Evolutionary conservation across 2,797 vertebrate species (phyloP).

Genomic region (Myiothlypis chrysogaster): DNA sequence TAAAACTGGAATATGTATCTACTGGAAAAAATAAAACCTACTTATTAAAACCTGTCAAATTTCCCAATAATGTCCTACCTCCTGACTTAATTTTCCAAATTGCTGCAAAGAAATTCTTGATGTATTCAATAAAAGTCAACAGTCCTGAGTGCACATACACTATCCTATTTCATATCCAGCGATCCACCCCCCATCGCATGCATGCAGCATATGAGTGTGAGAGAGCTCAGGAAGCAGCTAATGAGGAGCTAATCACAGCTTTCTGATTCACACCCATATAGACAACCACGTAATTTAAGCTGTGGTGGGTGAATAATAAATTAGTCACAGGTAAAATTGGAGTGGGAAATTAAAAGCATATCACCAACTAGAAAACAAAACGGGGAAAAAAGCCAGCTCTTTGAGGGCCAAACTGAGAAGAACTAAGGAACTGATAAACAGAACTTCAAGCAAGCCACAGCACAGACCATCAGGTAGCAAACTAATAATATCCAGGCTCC

Average conservation of each 20-base stretch:
- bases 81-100: neutral
- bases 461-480: neutral
- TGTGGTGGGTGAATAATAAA: conserved; percentile 11
- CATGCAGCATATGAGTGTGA: neutral
- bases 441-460: neutral
- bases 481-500: neutral
- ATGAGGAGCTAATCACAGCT: conserved; percentile 7
- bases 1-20: neutral
- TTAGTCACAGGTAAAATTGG: conserved; percentile 19
- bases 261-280: conserved; percentile 36
- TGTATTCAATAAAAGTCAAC: neutral
- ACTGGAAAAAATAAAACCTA: neutral
- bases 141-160: neutral
- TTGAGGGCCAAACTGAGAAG: neutral
- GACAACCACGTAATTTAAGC: neutral
- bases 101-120: neutral
- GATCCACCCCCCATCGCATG: neutral
- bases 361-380: neutral
- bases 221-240: neutral
- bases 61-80: neutral
- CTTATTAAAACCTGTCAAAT: neutral
- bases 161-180: neutral
- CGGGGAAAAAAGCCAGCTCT: neutral
- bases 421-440: neutral
- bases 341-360: conserved; percentile 6